Base-by-base conservation (phyloP, 2,797 vertebrate species). In the Prunella strophiata region DNA sequence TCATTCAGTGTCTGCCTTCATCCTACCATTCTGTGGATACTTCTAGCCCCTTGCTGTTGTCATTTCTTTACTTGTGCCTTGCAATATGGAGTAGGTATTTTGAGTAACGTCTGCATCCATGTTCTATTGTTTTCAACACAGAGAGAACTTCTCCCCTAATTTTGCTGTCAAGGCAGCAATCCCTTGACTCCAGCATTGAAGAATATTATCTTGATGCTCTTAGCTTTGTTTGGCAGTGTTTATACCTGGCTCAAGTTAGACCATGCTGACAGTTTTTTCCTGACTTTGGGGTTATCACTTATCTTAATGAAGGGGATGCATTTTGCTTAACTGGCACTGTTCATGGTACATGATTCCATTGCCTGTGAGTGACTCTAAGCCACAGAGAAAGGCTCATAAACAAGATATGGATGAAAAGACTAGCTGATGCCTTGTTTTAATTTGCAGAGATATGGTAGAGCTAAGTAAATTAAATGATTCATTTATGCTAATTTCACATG, bases 391-490 rank as follows among this genome's bases (percentile, higher is more conserved):
- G 14, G 32, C 30, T 90, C 43, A 88, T 81, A 78, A 86, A 78
- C 62, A 88, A 88, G 65, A 71, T 63, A 71, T 47, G 61, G 68
- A 88, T 93, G 87, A 81, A 71, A 94, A 94, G 50, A 68, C 50
- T 67, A 51, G 55, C 40, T 88, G 51, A 81, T 88, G 32, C 8
- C 19, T 87, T 78, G 88, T 81, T 95, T 83, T 83, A 75, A 90
- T 88, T 93, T 95, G 43, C 32, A 59, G 55, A 85, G 67, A 58
- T 90, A 80, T 9, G 14, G 51, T 86, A 32, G 76, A 75, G 42
- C 68, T 85, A 85, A 93, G 72, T 86, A 90, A 92, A 94, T 93
- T 68, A 90, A 93, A 88, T 81, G 0, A 93, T 58, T 88, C 51
- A 36, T 83, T 94, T 91, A 81, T 75, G 73, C 30, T 90, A 76